phyloP scores from a whole-genome alignment of 2,113 vertebrate species.

The Ochotona curzoniae region DNA sequence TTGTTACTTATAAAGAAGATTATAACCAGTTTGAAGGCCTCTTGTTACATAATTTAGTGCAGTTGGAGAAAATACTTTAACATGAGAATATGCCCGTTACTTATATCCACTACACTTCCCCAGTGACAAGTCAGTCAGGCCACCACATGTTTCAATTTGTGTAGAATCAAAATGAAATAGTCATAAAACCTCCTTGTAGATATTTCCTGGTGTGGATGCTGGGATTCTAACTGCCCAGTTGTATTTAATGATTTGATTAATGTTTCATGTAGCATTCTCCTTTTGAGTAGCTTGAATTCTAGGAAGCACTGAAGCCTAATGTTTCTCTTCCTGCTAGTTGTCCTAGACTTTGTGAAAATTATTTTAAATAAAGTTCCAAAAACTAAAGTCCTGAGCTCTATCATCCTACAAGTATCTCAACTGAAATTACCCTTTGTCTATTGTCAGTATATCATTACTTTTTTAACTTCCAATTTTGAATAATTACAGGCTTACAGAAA shows the following conservation, averaged over 20 bases:
- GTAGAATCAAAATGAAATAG: slow-evolving; percentile 32
- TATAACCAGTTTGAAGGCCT: slow-evolving; percentile 26
- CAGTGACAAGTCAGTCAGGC: neutral
- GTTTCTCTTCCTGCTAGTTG: neutral
- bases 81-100: slow-evolving; percentile 42
- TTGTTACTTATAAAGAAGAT: slow-evolving; percentile 34
- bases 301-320: neutral
- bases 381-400: neutral
- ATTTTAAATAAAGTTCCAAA: slow-evolving; percentile 8
- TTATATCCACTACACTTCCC: neutral
- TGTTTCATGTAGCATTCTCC: neutral
- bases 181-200: slow-evolving; percentile 29
- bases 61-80: slow-evolving; percentile 42
- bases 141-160: slow-evolving; percentile 23
- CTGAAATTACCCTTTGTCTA: neutral
- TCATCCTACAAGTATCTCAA: neutral
- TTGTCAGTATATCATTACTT: neutral
- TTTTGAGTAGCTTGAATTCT: slow-evolving; percentile 48
- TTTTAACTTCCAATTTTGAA: slow-evolving; percentile 8
- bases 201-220: neutral
- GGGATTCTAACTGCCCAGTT: neutral
- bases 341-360: neutral
- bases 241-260: slow-evolving; percentile 42
- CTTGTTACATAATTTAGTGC: slow-evolving; percentile 39
- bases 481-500: slow-evolving; percentile 19